Conservation (phyloP, 23 tunicate genomes). For the Styela clava region DNA sequence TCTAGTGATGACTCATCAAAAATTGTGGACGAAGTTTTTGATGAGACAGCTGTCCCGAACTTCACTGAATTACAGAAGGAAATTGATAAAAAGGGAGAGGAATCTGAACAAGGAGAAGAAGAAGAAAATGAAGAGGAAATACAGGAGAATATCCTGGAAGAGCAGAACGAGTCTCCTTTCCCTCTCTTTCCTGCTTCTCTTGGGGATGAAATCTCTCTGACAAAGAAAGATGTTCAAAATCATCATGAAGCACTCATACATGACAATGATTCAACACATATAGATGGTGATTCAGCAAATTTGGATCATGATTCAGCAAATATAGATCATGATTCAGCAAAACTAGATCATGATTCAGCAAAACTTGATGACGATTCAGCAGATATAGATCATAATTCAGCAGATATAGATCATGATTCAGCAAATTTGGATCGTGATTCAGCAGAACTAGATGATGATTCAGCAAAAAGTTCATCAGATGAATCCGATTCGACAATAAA, state of each 20-base stretch:
- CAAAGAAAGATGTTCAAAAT: not conserved
- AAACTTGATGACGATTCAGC: not conserved
- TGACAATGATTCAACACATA: no score
- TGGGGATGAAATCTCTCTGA: no score
- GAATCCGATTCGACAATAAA: not conserved
- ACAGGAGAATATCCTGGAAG: not conserved
- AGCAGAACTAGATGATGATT: not conserved
- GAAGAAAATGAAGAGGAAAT: not conserved
- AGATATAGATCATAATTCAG: not conserved
- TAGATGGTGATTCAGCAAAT: not conserved
- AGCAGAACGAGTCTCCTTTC: not conserved
- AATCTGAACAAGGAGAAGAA: not conserved
- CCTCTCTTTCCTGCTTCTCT: not conserved
- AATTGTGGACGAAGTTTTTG: not conserved
- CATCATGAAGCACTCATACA: not conserved
- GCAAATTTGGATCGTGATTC: not conserved
- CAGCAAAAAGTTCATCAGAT: not conserved
- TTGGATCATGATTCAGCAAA: not conserved
- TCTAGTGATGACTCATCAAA: constrained; percentile 10
- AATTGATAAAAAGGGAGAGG: not conserved
- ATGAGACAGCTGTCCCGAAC: not conserved
- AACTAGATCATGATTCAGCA: not conserved
- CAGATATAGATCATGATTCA: not conserved
- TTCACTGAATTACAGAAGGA: not conserved
- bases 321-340: not conserved